Evolutionary conservation across 2,113 vertebrate genomes (phyloP).

Genomic region (Silurus glanis): DNA sequence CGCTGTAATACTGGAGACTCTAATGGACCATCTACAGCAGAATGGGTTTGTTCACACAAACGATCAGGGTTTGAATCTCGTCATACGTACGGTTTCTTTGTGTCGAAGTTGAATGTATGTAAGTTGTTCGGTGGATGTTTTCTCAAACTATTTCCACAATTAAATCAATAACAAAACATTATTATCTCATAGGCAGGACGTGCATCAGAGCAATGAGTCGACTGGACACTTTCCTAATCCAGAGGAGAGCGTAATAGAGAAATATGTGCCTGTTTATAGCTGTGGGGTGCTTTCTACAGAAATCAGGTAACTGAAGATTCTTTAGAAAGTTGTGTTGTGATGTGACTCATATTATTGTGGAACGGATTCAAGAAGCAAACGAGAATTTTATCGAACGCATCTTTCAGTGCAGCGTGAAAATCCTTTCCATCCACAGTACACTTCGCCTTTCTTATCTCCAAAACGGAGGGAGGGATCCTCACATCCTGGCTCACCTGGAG

Average conservation of each 20-base stretch:
- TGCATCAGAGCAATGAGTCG: constrained; percentile 41
- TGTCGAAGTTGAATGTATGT: neutral
- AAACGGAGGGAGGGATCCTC: constrained; percentile 58
- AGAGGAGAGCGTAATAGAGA: constrained; percentile 24
- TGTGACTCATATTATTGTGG: neutral
- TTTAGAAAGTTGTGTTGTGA: neutral
- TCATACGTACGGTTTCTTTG: neutral
- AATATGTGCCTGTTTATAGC: constrained; percentile 51
- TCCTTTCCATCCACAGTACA: constrained; percentile 46
- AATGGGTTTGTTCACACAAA: constrained; percentile 38
- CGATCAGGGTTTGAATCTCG: neutral
- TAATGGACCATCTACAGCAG: constrained; percentile 56
- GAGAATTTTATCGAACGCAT: constrained; percentile 2
- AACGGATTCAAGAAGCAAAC: neutral
- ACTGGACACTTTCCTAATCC: neutral
- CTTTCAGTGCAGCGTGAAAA: neutral
- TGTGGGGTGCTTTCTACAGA: constrained; percentile 58
- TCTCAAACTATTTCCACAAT: neutral
- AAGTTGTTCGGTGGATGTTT: neutral
- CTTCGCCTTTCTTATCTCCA: constrained; percentile 61
- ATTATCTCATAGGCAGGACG: constrained; percentile 47
- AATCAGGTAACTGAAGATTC: constrained; percentile 55
- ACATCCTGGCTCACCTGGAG: constrained; percentile 60
- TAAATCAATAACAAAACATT: neutral
- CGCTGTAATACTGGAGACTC: constrained; percentile 49